These are phyloP conservation scores for Amblyopsis rosae DNA, from an alignment of 2,113 vertebrate species.

Conservation along the genomic window DNA sequence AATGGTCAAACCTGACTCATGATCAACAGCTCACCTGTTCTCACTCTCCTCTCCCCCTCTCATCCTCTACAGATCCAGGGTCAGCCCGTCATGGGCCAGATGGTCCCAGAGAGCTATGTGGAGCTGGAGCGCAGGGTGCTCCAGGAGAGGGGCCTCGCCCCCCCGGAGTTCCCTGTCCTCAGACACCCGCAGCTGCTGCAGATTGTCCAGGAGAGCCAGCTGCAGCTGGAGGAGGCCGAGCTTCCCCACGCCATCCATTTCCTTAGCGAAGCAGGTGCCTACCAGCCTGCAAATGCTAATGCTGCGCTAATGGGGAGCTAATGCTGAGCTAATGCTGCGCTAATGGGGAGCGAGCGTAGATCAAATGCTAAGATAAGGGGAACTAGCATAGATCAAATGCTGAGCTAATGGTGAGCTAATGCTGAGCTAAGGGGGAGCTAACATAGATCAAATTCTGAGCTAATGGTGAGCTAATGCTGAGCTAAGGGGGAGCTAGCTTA, in stretches of 20 bases:
- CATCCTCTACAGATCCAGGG: constrained; percentile 82
- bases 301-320: no score
- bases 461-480: no score
- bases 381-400: not conserved
- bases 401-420: no score
- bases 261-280: constrained; percentile 92
- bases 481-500: no score
- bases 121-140: constrained; percentile 90
- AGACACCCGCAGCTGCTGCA: constrained; percentile 79
- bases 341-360: not conserved
- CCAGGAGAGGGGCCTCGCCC: constrained; percentile 79
- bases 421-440: no score
- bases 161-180: constrained; percentile 90
- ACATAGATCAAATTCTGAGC: not conserved
- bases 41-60: not conserved
- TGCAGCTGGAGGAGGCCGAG: constrained; percentile 91
- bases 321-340: no score
- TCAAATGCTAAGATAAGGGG: not conserved
- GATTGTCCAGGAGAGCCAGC: constrained; percentile 85
- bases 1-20: no score
- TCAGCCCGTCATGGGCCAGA: constrained; percentile 92
- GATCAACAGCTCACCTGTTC: no score
- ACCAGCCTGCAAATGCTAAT: no score
- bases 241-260: constrained; percentile 91
- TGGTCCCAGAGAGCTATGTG: constrained; percentile 94